Percentiles rank a stretch among this genome's conserved stretches.
phyloP scores from a whole-genome alignment of 2,113 vertebrate genomes.

The Clinocottus analis region DNA sequence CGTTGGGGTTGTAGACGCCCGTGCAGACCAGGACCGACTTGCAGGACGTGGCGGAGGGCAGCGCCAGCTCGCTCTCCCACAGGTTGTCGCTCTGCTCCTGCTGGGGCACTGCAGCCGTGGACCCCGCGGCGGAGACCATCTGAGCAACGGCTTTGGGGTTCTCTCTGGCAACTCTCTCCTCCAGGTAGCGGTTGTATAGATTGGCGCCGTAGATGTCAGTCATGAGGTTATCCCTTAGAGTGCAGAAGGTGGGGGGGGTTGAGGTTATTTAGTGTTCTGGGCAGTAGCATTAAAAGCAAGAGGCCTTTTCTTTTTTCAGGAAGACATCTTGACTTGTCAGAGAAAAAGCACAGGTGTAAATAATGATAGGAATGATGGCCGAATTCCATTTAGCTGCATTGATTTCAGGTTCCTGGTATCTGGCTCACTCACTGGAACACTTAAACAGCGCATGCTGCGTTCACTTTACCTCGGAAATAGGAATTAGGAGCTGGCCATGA shows the following conservation, averaged over 20 bases:
- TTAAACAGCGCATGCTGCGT: neutral
- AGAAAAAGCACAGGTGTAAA: neutral
- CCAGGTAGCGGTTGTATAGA: slow-evolving; percentile 90
- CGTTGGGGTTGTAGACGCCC: slow-evolving; percentile 87
- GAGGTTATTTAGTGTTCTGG: neutral
- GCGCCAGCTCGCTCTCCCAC: slow-evolving; percentile 84
- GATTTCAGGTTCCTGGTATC: neutral
- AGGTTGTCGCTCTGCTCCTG: slow-evolving; percentile 69
- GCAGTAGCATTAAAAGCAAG: neutral
- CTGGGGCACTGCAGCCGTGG: slow-evolving; percentile 67
- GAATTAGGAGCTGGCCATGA: neutral
- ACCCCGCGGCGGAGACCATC: slow-evolving; percentile 73
- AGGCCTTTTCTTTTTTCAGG: neutral
- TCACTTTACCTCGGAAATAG: neutral
- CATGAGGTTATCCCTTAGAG: slow-evolving; percentile 90
- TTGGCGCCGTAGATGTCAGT: slow-evolving; percentile 95
- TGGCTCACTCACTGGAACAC: neutral
- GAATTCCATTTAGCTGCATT: neutral
- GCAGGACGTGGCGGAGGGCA: slow-evolving; percentile 85
- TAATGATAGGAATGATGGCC: neutral
- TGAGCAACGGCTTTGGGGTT: slow-evolving; percentile 77
- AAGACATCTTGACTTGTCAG: neutral
- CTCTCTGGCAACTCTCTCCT: slow-evolving; percentile 75
- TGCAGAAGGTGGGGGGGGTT: neutral
- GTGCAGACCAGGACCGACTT: slow-evolving; percentile 92